Percentiles rank a stretch among this genome's conserved stretches.
These are phyloP conservation scores for Centrocercus urophasianus DNA, from an alignment of 2,113 vertebrate species.

Conservation along the genomic window DNA sequence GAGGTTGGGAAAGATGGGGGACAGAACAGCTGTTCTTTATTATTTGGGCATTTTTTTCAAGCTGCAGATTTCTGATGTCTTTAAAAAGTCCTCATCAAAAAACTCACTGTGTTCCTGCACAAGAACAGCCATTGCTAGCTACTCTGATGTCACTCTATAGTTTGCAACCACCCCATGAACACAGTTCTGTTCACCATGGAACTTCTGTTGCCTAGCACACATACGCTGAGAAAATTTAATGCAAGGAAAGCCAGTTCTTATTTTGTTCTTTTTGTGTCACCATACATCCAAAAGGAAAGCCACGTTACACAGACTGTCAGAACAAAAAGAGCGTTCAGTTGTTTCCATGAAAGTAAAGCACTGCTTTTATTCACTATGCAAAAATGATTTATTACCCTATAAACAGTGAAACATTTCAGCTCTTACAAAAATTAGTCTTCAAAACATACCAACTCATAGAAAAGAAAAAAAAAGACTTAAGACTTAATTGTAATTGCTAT, in stretches of 20 bases:
- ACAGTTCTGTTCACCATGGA: background rate
- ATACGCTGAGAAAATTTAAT: background rate
- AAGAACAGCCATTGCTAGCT: background rate
- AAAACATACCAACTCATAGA: background rate
- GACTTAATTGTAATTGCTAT: background rate
- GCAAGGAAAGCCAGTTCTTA: background rate
- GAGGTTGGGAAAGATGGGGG: background rate
- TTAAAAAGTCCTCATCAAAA: background rate
- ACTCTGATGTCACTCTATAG: background rate
- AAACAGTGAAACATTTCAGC: background rate
- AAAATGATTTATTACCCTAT: background rate
- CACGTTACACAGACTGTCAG: background rate
- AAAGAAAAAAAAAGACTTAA: background rate
- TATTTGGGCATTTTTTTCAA: background rate
- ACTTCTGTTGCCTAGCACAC: background rate
- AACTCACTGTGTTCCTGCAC: background rate
- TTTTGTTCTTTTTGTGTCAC: background rate
- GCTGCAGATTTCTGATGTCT: background rate
- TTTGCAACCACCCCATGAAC: background rate
- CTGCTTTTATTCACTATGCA: background rate
- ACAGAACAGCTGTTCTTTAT: background rate
- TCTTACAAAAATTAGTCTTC: background rate
- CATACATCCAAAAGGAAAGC: slow-evolving; percentile 1
- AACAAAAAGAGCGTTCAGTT: slow-evolving; percentile 13
- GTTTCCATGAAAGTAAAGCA: background rate